Base-by-base conservation (phyloP, 1,140 invertebrate genomes). In the Nasonia longicornis region DNA sequence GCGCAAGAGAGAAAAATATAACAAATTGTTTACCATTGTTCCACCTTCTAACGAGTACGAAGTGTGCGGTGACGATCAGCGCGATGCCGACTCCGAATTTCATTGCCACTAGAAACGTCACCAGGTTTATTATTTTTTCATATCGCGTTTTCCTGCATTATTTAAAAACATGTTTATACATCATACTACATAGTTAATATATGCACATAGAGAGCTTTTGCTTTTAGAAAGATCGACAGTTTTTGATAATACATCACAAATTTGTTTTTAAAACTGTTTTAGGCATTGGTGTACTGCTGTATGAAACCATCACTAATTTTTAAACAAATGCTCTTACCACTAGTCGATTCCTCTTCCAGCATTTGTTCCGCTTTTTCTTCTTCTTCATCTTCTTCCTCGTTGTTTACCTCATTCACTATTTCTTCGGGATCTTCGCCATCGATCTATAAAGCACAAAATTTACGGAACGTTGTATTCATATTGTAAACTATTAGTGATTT, bases 1-100 rank as follows among this genome's bases (percentile, higher is more conserved):
- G 22, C 45, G 22, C 14, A 74, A 58, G 29, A 58, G 22, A 58
- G 45, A 74, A 73, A 42, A 58, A 75, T 31, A 48, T 67, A 82
- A 75, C 84, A 11, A 42, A 38, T 75, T 70, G 45, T 84, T 90
- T 89, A 90, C 90, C 87, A 79, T 88, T 87, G 75, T 90, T 91
- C 90, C 92, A 91, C 87, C 91, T 90, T 86, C 91, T 91, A 89
- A 92, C 89, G 82, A 92, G 92, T 87, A 96, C 95, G 88, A 95
- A 93, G 91, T 95, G 94, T 85, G 95, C 95, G 87, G 95, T 94
- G 86, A 94, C 91, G 87, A 95, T 92, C 88, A 96, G 92, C 83
- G 94, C 94, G 87, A 94, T 92, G 85, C 95, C 95, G 89, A 96
- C 93, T 87, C 92, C 93, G 91, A 95, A 92, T 92, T 95, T 96